Evolutionary conservation across 2,797 vertebrate genomes (phyloP).

Genomic region (Falco novaeseelandiae): DNA sequence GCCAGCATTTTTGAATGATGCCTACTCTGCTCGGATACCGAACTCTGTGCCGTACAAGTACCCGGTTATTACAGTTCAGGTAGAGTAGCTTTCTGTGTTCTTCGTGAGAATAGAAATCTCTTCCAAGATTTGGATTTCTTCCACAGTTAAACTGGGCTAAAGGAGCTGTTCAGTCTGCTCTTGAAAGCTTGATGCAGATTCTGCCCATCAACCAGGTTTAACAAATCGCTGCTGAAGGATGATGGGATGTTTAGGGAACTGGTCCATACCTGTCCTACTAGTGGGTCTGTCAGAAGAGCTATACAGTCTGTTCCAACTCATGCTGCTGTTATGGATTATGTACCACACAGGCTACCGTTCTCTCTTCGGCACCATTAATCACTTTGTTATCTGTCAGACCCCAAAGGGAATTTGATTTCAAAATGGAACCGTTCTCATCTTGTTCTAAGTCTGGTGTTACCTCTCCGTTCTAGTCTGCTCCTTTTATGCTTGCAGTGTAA

Average conservation of each 20-base stretch:
- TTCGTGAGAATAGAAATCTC: background rate
- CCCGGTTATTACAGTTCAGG: slow-evolving; percentile 75
- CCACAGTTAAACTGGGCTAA: background rate
- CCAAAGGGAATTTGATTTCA: background rate
- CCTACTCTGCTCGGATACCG: slow-evolving; percentile 71
- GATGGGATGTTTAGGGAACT: background rate
- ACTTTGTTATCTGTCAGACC: background rate
- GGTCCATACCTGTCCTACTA: background rate
- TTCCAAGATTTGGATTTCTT: background rate
- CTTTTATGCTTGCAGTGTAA: background rate
- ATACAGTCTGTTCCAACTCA: background rate
- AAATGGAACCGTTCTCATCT: background rate
- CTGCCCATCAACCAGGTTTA: background rate
- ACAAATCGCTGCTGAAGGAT: background rate
- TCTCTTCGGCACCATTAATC: background rate
- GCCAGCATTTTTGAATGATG: slow-evolving; percentile 63
- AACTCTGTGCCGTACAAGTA: slow-evolving; percentile 75
- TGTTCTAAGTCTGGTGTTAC: background rate
- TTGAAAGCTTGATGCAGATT: background rate
- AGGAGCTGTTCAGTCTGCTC: background rate
- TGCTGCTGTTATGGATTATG: background rate
- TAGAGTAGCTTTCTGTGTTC: slow-evolving; percentile 23
- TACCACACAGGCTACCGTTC: background rate
- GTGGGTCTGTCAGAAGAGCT: background rate
- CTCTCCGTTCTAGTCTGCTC: background rate